Conservation (phyloP, 1,140 invertebrate species). For the Hyles vespertilio region DNA sequence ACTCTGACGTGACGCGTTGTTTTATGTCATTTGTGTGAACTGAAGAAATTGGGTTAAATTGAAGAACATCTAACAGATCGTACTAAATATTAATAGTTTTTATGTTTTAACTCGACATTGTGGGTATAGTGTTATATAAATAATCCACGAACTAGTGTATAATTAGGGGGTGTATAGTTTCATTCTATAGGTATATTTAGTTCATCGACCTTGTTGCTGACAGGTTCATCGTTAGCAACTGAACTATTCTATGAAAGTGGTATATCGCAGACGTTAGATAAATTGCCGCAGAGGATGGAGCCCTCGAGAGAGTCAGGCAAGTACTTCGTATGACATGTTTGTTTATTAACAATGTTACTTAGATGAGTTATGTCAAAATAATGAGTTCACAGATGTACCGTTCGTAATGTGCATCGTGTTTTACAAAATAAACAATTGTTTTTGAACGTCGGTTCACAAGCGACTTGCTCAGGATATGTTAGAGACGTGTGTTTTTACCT, state of each 20-base stretch:
- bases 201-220: slow-evolving; percentile 76
- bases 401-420: neutral
- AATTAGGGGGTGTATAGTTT: slow-evolving; percentile 41
- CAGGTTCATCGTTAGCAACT: slow-evolving; percentile 72
- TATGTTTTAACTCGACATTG: slow-evolving; percentile 8
- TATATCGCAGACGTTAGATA: slow-evolving; percentile 52
- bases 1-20: slow-evolving; percentile 67
- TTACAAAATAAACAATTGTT: slow-evolving; percentile 3
- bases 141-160: slow-evolving; percentile 24
- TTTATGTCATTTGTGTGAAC: slow-evolving; percentile 48
- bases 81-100: too few species aligned
- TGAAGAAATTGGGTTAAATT: slow-evolving; percentile 25
- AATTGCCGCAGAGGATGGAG: slow-evolving; percentile 59
- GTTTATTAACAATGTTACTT: neutral
- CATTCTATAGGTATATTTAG: slow-evolving; percentile 71
- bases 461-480: too few species aligned
- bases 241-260: slow-evolving; percentile 70
- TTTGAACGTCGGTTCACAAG: neutral
- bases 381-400: neutral
- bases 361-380: slow-evolving; percentile 3
- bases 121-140: slow-evolving; percentile 10
- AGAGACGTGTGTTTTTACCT: too few species aligned
- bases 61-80: slow-evolving; percentile 10
- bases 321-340: slow-evolving; percentile 18
- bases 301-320: slow-evolving; percentile 69